A percentile compares a stretch with the other conserved stretches of the same genome.
phyloP scores from a whole-genome alignment of 2,113 vertebrate species.

The Coryphaenoides rupestris region DNA sequence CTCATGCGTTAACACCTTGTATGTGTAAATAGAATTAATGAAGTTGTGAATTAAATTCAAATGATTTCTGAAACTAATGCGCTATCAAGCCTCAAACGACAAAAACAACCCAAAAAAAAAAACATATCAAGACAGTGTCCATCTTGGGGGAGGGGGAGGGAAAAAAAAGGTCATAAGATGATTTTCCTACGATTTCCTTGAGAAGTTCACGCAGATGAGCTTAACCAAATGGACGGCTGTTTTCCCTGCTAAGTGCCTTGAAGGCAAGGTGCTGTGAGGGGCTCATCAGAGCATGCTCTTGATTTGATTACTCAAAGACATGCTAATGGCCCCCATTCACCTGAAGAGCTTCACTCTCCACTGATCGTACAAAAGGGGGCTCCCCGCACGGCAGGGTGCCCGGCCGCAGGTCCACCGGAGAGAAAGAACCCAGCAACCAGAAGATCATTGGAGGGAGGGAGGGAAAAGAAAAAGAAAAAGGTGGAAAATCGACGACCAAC shows the following conservation, averaged over 20 bases:
- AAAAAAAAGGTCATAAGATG: constrained; percentile 3
- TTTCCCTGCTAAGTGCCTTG: constrained; percentile 30
- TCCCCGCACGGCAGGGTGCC: constrained; percentile 17
- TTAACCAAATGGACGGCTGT: constrained; percentile 25
- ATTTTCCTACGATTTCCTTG: constrained; percentile 19
- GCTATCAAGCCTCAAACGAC: not conserved
- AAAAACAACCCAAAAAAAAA: not conserved
- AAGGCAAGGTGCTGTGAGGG: constrained; percentile 27
- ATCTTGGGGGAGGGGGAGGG: too few relatives aligned
- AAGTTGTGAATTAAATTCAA: too few relatives aligned
- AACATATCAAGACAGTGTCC: not conserved
- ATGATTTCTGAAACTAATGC: too few relatives aligned
- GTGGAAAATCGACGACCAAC: constrained; percentile 13
- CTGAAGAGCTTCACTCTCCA: constrained; percentile 29
- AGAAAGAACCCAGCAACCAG: constrained; percentile 15
- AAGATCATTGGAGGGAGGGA: constrained; percentile 2
- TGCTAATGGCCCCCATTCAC: constrained; percentile 54
- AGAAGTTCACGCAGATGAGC: constrained; percentile 15
- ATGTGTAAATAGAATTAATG: too few relatives aligned
- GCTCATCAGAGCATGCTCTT: constrained; percentile 45
- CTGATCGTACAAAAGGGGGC: constrained; percentile 19
- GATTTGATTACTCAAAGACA: constrained; percentile 64
- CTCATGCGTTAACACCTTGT: too few relatives aligned
- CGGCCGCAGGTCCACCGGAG: constrained; percentile 19
- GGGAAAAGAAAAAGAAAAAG: constrained; percentile 11